Evolutionary conservation across 2,113 vertebrate species (phyloP).

Genomic region (Cichladusa arquata): DNA sequence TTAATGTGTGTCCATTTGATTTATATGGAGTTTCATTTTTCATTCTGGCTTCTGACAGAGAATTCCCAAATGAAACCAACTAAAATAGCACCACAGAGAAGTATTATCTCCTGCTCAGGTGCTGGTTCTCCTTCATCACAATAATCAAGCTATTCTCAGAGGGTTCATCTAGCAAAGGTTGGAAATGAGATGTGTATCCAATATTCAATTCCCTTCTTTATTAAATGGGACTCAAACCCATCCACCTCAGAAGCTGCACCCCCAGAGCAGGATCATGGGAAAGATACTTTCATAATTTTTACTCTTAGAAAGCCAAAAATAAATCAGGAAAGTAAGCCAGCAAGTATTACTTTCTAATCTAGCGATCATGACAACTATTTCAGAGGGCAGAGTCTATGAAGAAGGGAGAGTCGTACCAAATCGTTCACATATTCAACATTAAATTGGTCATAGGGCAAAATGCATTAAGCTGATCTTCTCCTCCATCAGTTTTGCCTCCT

Average conservation of each 20-base stretch:
- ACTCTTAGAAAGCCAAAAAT: conserved; percentile 37
- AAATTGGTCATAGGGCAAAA: not conserved
- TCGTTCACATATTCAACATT: not conserved
- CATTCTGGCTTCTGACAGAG: not conserved
- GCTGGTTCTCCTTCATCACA: not conserved
- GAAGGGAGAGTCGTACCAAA: rapidly evolving
- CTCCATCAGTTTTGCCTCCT: not conserved
- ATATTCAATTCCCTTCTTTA: conserved; percentile 7
- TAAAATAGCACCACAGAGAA: not conserved
- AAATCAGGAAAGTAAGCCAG: conserved; percentile 33
- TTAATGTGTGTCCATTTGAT: not conserved
- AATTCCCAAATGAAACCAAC: not conserved
- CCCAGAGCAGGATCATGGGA: not conserved
- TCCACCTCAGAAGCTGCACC: not conserved
- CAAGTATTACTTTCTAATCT: conserved; percentile 38
- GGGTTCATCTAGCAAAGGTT: not conserved
- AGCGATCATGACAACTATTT: not conserved
- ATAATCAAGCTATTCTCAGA: conserved; percentile 32
- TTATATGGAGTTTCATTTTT: not conserved
- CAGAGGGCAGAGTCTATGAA: not conserved
- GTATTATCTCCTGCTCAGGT: not conserved
- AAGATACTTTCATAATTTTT: conserved; percentile 35
- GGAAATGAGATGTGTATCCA: conserved; percentile 20
- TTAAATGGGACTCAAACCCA: conserved; percentile 21
- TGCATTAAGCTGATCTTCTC: not conserved